Conservation (phyloP, 2,797 vertebrate species). For the Sebastes vulpes region DNA sequence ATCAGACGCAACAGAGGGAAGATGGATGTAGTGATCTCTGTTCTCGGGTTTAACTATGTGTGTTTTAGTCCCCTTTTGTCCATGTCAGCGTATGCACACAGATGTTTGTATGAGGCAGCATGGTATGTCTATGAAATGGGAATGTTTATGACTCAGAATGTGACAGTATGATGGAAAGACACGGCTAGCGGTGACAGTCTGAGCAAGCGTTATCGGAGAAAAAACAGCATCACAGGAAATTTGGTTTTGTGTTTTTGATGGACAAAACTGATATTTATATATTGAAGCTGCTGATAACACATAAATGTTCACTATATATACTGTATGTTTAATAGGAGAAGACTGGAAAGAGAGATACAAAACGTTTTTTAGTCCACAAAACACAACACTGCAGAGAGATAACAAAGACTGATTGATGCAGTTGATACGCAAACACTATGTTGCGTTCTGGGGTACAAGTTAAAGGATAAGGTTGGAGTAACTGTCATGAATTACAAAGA, state of each 20-base stretch:
- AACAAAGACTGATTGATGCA: too few species aligned
- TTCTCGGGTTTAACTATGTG: not conserved
- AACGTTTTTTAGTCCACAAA: not conserved
- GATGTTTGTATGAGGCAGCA: slow-evolving; percentile 6
- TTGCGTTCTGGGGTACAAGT: not conserved
- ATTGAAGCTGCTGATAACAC: not conserved
- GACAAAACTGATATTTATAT: slow-evolving; percentile 7
- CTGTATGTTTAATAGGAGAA: not conserved
- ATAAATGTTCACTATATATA: not conserved
- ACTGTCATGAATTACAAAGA: not conserved
- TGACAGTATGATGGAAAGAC: slow-evolving; percentile 58
- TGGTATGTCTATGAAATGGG: slow-evolving; percentile 41
- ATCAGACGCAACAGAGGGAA: slow-evolving; percentile 1
- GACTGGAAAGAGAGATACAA: not conserved
- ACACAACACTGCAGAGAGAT: not conserved
- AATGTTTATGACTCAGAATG: slow-evolving; percentile 60
- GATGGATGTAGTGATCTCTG: not conserved
- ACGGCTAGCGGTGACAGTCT: not conserved
- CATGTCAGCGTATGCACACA: not conserved
- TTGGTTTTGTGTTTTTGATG: slow-evolving; percentile 19
- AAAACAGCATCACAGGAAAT: slow-evolving; percentile 36
- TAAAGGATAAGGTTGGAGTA: too few species aligned
- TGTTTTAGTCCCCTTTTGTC: not conserved
- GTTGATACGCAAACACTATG: not conserved
- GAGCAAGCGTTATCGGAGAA: not conserved